These are phyloP conservation scores for Sander vitreus DNA, from an alignment of 2,113 vertebrate species.

Conservation along the genomic window DNA sequence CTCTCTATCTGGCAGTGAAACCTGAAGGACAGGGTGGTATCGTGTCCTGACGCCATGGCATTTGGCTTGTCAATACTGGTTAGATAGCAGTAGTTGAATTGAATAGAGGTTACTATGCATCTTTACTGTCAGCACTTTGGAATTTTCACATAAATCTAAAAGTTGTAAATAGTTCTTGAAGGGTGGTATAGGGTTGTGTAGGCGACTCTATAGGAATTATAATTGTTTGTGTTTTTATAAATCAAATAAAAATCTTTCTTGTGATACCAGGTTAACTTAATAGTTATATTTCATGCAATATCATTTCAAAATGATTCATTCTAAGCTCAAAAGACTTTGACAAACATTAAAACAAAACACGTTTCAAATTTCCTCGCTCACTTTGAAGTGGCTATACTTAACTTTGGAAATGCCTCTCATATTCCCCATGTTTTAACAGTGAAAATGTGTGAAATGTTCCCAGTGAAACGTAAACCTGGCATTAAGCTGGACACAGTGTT, in stretches of 20 bases:
- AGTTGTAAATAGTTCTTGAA: neutral
- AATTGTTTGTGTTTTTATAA: neutral
- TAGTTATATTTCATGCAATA: neutral
- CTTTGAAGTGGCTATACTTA: conserved; percentile 15
- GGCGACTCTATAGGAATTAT: neutral
- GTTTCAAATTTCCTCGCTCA: conserved; percentile 17
- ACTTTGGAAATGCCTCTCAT: conserved; percentile 39
- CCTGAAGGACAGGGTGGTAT: conserved; percentile 72
- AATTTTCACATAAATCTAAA: conserved; percentile 24
- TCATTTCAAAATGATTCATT: neutral
- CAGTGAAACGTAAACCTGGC: conserved; percentile 71
- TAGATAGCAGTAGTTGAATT: conserved; percentile 58
- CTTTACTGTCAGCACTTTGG: conserved; percentile 25
- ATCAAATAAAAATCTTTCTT: neutral
- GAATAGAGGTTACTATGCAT: conserved; percentile 41
- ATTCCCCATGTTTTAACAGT: conserved; percentile 46
- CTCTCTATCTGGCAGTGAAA: conserved; percentile 64
- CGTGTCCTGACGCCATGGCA: conserved; percentile 57
- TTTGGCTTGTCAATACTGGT: conserved; percentile 65
- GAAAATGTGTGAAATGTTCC: conserved; percentile 69
- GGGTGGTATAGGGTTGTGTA: conserved; percentile 1
- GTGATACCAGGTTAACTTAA: neutral
- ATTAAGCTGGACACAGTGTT: conserved; percentile 67
- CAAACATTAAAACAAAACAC: conserved; percentile 20
- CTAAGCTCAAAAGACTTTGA: neutral